Evolutionary conservation across 2,888 invertebrate species (phyloP).

Genomic region (Urechis unicinctus): DNA sequence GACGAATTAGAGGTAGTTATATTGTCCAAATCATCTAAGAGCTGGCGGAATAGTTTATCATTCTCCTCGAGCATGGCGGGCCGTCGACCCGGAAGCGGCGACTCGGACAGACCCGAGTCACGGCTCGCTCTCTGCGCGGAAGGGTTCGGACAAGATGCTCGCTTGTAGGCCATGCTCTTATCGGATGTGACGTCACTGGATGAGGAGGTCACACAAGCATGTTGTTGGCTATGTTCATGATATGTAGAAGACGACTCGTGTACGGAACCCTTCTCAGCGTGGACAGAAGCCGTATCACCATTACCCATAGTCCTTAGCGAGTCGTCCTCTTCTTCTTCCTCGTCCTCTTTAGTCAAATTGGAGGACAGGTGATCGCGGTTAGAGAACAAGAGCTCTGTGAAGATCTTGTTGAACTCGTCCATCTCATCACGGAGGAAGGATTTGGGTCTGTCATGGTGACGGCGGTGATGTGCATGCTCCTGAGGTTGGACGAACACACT

Average conservation of each 20-base stretch:
- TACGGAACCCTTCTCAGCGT: not conserved
- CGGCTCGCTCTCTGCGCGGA: too few relatives aligned
- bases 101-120: too few relatives aligned
- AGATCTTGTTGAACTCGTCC: conserved; percentile 14
- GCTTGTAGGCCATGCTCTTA: too few relatives aligned
- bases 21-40: conserved; percentile 23
- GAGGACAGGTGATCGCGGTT: not conserved
- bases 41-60: conserved; percentile 19
- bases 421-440: conserved; percentile 20
- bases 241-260: too few relatives aligned
- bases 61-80: not conserved
- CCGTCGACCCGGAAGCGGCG: not conserved
- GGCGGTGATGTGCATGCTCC: too few relatives aligned
- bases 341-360: not conserved
- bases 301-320: not conserved
- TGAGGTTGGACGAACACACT: too few relatives aligned
- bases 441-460: conserved; percentile 15
- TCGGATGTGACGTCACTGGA: too few relatives aligned
- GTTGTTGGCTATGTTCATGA: too few relatives aligned
- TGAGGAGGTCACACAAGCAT: too few relatives aligned
- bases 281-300: not conserved
- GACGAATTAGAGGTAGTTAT: conserved; percentile 14
- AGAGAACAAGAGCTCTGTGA: conserved; percentile 8
- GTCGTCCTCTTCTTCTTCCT: not conserved
- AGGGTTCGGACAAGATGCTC: too few relatives aligned